phyloP scores from a whole-genome alignment of 2,797 vertebrate genomes.

The Philypnodon macrostomus region DNA sequence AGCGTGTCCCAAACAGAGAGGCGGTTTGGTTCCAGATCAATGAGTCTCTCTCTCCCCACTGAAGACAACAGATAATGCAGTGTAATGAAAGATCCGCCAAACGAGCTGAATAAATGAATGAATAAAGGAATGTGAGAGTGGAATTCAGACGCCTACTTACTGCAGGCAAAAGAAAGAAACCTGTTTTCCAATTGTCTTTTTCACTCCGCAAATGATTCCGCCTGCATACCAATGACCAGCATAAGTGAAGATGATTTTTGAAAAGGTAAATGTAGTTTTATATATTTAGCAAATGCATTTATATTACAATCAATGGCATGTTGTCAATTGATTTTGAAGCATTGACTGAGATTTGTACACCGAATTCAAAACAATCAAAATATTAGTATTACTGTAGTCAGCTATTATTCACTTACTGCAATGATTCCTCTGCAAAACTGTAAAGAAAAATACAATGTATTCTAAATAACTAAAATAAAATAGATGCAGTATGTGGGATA shows the following conservation, averaged over 20 bases:
- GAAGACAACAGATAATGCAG: conserved; percentile 80
- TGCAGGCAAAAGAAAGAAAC: conserved; percentile 76
- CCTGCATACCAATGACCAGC: conserved; percentile 74
- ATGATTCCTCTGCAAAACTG: too few relatives aligned
- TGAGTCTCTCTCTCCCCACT: conserved; percentile 78
- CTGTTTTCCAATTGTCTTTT: conserved; percentile 76
- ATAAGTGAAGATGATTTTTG: conserved; percentile 63
- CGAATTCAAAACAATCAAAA: too few relatives aligned
- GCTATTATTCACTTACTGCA: too few relatives aligned
- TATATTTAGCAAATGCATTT: conserved; percentile 40
- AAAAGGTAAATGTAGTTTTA: conserved; percentile 53
- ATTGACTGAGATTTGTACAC: too few relatives aligned
- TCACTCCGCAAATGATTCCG: conserved; percentile 70
- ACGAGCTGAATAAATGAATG: conserved; percentile 82
- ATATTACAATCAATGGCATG: conserved; percentile 18
- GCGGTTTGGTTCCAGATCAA: conserved; percentile 81
- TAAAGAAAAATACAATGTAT: too few relatives aligned
- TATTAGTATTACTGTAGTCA: too few relatives aligned
- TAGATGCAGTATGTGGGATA: too few relatives aligned
- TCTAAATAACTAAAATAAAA: too few relatives aligned
- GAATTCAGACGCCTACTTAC: conserved; percentile 78
- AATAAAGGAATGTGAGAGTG: conserved; percentile 78
- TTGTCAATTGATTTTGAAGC: neutral
- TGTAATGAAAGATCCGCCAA: conserved; percentile 81
- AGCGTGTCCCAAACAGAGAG: conserved; percentile 79